phyloP scores from a whole-genome alignment of 2,888 invertebrate species.

The Drosophila quinaria region DNA sequence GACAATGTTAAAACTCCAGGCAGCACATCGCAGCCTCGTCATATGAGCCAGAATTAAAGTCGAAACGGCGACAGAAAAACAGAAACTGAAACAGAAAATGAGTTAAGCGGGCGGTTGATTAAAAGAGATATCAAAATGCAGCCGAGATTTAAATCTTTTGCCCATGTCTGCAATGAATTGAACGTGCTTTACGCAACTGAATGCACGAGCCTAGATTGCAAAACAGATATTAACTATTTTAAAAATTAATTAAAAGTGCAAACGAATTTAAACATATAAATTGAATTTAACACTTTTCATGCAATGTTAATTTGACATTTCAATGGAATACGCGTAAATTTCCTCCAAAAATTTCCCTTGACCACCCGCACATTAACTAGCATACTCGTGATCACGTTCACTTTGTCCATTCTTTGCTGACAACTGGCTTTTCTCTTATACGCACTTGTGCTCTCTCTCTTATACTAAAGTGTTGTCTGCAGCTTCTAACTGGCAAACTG shows the following conservation, averaged over 20 bases:
- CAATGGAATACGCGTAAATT: background rate
- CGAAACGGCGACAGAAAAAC: background rate
- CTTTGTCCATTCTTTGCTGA: background rate
- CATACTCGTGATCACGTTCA: constrained; percentile 4
- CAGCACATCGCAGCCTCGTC: constrained; percentile 30
- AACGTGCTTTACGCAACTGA: constrained; percentile 11
- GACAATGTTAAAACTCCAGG: constrained; percentile 29
- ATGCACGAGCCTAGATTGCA: constrained; percentile 3
- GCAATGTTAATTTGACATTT: background rate
- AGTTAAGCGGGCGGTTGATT: constrained; percentile 58
- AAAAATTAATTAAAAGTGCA: constrained; percentile 5
- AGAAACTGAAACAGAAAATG: background rate
- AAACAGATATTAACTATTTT: background rate
- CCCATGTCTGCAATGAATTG: constrained; percentile 6
- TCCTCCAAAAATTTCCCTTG: background rate
- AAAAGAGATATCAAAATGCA: constrained; percentile 57
- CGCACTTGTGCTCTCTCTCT: constrained; percentile 42
- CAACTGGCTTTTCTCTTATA: constrained; percentile 9
- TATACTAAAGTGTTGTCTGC: constrained; percentile 48
- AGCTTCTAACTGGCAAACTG: constrained; percentile 70
- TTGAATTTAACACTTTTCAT: background rate
- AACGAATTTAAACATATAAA: background rate
- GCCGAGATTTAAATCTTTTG: constrained; percentile 25
- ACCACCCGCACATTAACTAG: constrained; percentile 1
- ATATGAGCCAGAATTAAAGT: constrained; percentile 21